Base-by-base conservation (phyloP, 2,888 invertebrate species). In the Galerucella nymphaeae region DNA sequence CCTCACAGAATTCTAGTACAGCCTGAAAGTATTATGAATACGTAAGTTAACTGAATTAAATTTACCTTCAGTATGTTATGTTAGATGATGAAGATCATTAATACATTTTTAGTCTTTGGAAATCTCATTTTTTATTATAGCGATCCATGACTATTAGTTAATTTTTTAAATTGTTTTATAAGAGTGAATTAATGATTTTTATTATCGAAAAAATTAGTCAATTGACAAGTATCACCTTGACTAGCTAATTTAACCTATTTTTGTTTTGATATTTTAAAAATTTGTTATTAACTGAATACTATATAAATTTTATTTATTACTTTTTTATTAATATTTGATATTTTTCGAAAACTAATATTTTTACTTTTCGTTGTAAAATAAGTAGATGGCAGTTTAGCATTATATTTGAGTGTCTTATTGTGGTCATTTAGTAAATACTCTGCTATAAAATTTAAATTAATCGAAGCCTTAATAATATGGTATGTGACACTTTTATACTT, bases 1-100 rank as follows among this genome's bases (percentile, higher is more conserved):
- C 94, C 53, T 93, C 93, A 82, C 89, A 92, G 80, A 93, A 94
- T 81, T 94, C 94, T 69, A 95, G 94, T 88, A 93, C 92, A 82
- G 94, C 94, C 23, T 76, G 64, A 71, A 66, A 57, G 70, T 70
- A 70, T 63, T 70, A 63, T 30, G 23, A 61, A 50, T 59, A 48
- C 16, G 61, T 68, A 68, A 38, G 14, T 41, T 63, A 70, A 69
- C 38, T 59, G 61, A 65, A 30, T 62, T 23, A 62, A n/a, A 65
- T 58, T 59, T 53, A 41, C 53, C 53, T 50, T 65, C 65, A 53
- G 18, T 62, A 62, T 18, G 18, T 38, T 58, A n/a, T 58, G 20
- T 58, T 30, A 30, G 58, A 23, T 58, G n/a, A 30, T n/a, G n/a
- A n/a, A 58, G 30, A 6, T 30, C 30, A 58, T 30, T 58, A 23